Evolutionary conservation across 2,888 invertebrate genomes (phyloP).

Genomic region (Caradrina clavipalpis): DNA sequence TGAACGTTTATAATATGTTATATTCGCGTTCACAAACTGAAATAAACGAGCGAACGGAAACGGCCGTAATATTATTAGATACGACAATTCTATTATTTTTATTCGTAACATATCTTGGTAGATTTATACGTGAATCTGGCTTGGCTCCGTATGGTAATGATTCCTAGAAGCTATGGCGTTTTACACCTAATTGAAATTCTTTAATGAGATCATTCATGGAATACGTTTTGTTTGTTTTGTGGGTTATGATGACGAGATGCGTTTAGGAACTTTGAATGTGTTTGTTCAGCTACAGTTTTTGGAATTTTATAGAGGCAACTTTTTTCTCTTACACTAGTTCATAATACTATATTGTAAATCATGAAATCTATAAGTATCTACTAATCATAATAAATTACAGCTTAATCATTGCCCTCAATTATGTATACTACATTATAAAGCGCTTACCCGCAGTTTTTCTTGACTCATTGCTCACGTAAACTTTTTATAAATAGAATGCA

Average conservation of each 20-base stretch:
- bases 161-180: conserved; percentile 82
- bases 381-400: background rate
- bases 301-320: background rate
- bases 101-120: conserved; percentile 89
- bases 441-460: conserved; percentile 21
- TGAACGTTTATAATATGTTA: conserved; percentile 83
- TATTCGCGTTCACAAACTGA: conserved; percentile 88
- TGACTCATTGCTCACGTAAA: conserved; percentile 20
- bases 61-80: conserved; percentile 89
- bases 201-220: conserved; percentile 72
- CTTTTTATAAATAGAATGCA: conserved; percentile 50
- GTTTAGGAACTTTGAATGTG: conserved; percentile 14
- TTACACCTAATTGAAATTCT: conserved; percentile 81
- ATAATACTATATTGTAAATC: background rate
- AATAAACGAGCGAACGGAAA: conserved; percentile 90
- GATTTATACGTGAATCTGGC: conserved; percentile 87
- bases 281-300: background rate
- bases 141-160: conserved; percentile 78
- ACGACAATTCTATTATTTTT: conserved; percentile 91
- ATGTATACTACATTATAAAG: conserved; percentile 23
- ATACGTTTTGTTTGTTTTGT: conserved; percentile 67
- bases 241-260: conserved; percentile 33
- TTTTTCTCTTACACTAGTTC: background rate
- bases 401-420: conserved; percentile 15
- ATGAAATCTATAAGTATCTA: background rate